Conservation (phyloP, 2,113 vertebrate genomes). For the Mastomys coucha region DNA sequence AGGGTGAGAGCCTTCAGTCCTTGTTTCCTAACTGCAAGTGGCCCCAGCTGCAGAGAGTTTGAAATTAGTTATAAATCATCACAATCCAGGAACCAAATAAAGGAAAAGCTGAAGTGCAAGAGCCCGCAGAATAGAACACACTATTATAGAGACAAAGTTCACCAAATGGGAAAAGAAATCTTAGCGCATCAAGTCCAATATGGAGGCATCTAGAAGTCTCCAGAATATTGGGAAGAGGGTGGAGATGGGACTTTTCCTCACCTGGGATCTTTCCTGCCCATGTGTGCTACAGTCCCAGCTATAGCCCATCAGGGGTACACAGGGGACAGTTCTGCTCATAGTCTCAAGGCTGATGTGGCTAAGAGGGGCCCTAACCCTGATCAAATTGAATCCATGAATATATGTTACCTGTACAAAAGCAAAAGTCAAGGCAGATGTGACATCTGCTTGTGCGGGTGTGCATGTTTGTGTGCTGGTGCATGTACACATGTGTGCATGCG, state of each 20-base stretch:
- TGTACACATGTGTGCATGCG: background rate
- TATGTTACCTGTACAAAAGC: background rate
- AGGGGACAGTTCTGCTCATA: background rate
- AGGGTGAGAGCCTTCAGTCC: background rate
- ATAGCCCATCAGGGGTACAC: background rate
- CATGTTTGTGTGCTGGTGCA: background rate
- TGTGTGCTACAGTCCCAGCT: background rate
- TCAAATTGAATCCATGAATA: constrained; percentile 25
- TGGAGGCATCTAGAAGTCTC: background rate
- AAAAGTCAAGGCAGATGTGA: constrained; percentile 33
- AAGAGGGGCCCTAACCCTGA: background rate
- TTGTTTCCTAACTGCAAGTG: background rate
- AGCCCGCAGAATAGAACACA: background rate
- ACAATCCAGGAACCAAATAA: constrained; percentile 3
- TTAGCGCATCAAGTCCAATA: background rate
- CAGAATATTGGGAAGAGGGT: background rate
- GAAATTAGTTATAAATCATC: constrained; percentile 47
- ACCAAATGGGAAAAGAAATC: constrained; percentile 36
- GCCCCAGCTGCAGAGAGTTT: background rate
- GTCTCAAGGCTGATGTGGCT: background rate
- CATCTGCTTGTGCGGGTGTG: background rate
- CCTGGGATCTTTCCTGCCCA: background rate
- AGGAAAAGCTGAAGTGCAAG: constrained; percentile 15
- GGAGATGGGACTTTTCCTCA: background rate
- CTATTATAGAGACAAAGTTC: background rate